Percentiles rank a stretch among this genome's conserved stretches.
phyloP scores from a whole-genome alignment of 2,113 vertebrate species.

The Lepidothrix coronata region DNA sequence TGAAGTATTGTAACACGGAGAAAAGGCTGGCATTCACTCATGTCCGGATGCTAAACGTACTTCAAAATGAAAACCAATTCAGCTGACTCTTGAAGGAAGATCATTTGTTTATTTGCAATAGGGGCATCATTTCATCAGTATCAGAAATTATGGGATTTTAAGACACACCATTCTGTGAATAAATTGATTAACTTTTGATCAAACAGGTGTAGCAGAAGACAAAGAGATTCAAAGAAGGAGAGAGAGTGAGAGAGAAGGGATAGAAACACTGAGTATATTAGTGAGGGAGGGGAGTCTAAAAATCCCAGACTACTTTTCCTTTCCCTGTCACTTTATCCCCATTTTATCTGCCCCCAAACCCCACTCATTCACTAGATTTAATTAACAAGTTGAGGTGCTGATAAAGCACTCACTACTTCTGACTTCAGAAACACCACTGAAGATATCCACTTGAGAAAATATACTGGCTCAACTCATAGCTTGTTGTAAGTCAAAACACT shows the following conservation, averaged over 20 bases:
- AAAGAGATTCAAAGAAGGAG: not conserved
- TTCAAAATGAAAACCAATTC: not conserved
- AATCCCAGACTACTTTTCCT: not conserved
- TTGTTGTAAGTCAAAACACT: not conserved
- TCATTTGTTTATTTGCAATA: not conserved
- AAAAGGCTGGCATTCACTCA: not conserved
- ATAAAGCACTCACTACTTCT: not conserved
- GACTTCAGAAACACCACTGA: not conserved
- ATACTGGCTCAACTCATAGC: not conserved
- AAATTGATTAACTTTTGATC: not conserved
- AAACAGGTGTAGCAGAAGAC: not conserved
- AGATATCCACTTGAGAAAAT: not conserved
- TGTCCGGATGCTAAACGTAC: not conserved
- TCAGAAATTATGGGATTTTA: not conserved
- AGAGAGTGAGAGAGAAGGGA: not conserved
- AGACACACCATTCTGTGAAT: not conserved
- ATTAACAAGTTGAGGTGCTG: not conserved
- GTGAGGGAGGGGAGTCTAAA: not conserved
- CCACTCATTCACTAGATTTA: not conserved
- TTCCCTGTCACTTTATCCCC: not conserved
- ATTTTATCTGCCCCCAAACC: fast-evolving
- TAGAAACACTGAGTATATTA: not conserved
- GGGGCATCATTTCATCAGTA: not conserved
- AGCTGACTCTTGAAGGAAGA: not conserved
- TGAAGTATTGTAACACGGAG: not conserved